Evolutionary conservation across 2,888 invertebrate species (phyloP).

Genomic region (Lissonota sp.): DNA sequence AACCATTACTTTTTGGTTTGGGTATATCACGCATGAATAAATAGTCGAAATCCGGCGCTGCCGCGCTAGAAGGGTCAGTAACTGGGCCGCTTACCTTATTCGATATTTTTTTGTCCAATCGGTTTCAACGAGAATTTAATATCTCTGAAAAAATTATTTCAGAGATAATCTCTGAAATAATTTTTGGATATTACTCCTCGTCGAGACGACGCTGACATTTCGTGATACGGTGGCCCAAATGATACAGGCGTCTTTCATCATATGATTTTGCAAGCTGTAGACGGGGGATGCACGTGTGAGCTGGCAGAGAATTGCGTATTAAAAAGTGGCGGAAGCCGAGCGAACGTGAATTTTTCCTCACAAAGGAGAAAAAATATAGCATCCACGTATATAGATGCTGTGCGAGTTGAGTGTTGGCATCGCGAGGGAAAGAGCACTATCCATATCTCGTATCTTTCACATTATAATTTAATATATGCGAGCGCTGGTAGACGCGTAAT

Average conservation of each 20-base stretch:
- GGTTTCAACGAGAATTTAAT: no score
- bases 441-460: slow-evolving; percentile 72
- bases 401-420: not conserved
- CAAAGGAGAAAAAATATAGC: slow-evolving; percentile 75
- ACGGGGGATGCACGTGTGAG: slow-evolving; percentile 10
- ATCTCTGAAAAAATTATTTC: no score
- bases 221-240: not conserved
- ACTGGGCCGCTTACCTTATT: no score
- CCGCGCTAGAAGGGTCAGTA: no score
- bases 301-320: slow-evolving; percentile 71
- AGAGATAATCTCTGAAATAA: no score
- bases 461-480: slow-evolving; percentile 76
- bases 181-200: no score
- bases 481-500: slow-evolving; percentile 71
- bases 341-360: slow-evolving; percentile 73
- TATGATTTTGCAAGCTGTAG: slow-evolving; percentile 25
- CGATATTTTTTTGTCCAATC: no score
- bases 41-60: no score
- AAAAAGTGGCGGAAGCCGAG: slow-evolving; percentile 70
- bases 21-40: no score
- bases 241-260: slow-evolving; percentile 3
- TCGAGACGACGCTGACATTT: no score
- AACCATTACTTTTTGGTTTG: no score
- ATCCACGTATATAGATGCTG: not conserved
- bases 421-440: slow-evolving; percentile 28